phyloP scores from a whole-genome alignment of 2,888 invertebrate genomes.

The Thymelicus lineola region DNA sequence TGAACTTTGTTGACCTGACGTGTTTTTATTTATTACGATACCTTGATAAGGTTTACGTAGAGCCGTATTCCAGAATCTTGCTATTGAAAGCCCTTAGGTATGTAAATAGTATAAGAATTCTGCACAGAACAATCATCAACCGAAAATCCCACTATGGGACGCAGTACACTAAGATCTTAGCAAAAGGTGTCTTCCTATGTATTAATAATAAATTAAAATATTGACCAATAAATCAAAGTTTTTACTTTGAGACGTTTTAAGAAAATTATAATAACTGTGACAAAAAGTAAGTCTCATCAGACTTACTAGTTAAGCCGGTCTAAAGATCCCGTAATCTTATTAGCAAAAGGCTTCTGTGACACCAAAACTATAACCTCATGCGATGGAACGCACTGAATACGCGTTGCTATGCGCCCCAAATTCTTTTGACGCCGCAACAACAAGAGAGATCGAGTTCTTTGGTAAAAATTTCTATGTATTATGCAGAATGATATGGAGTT shows the following conservation, averaged over 20 bases:
- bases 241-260: background rate
- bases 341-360: conserved; percentile 11
- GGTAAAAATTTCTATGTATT: conserved; percentile 1
- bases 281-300: background rate
- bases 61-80: too few relatives aligned
- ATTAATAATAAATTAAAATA: too few relatives aligned
- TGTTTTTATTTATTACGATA: too few relatives aligned
- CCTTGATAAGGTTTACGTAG: too few relatives aligned
- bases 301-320: background rate
- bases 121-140: too few relatives aligned
- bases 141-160: too few relatives aligned
- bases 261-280: background rate
- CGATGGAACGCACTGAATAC: conserved; percentile 4
- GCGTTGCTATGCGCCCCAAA: conserved; percentile 2
- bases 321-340: background rate
- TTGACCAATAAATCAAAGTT: background rate
- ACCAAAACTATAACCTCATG: background rate
- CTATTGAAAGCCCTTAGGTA: too few relatives aligned
- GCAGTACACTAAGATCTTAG: too few relatives aligned
- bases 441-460: background rate
- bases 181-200: too few relatives aligned
- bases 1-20: background rate
- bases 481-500: background rate
- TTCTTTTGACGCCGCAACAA: conserved; percentile 7
- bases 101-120: too few relatives aligned